phyloP scores from a whole-genome alignment of 2,797 vertebrate species.

The Rhinichthys osculus region DNA sequence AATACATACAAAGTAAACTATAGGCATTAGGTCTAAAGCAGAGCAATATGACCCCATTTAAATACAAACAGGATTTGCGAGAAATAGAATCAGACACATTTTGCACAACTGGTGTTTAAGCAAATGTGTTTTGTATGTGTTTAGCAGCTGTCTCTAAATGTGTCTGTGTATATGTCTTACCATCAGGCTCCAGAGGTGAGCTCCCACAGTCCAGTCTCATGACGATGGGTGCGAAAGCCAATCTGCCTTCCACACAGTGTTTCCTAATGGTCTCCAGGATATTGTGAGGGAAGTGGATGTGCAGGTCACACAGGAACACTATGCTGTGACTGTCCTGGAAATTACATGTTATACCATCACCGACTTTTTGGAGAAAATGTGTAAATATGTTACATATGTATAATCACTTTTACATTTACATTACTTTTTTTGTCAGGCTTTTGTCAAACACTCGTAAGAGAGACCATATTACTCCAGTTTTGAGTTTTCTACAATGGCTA shows the following conservation, averaged over 20 bases:
- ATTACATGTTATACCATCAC: slow-evolving; percentile 34
- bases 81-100: slow-evolving; percentile 11
- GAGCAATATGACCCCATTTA: background rate
- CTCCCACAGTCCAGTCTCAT: slow-evolving; percentile 97
- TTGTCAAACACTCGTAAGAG: no score
- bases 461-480: no score
- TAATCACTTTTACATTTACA: background rate
- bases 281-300: slow-evolving; percentile 94
- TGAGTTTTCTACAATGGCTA: no score
- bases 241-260: slow-evolving; percentile 94
- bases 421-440: background rate
- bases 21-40: background rate
- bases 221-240: slow-evolving; percentile 96
- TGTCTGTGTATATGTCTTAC: slow-evolving; percentile 70
- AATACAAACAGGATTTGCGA: slow-evolving; percentile 27
- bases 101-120: slow-evolving; percentile 30
- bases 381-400: background rate
- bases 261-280: slow-evolving; percentile 96
- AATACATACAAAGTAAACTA: no score
- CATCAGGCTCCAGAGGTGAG: slow-evolving; percentile 87
- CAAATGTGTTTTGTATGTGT: slow-evolving; percentile 30
- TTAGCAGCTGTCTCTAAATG: slow-evolving; percentile 20
- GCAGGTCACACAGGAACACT: slow-evolving; percentile 96
- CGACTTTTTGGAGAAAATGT: background rate
- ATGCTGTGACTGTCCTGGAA: slow-evolving; percentile 93